phyloP scores from a whole-genome alignment of 2,888 invertebrate genomes.

The Luperina nickerlii region DNA sequence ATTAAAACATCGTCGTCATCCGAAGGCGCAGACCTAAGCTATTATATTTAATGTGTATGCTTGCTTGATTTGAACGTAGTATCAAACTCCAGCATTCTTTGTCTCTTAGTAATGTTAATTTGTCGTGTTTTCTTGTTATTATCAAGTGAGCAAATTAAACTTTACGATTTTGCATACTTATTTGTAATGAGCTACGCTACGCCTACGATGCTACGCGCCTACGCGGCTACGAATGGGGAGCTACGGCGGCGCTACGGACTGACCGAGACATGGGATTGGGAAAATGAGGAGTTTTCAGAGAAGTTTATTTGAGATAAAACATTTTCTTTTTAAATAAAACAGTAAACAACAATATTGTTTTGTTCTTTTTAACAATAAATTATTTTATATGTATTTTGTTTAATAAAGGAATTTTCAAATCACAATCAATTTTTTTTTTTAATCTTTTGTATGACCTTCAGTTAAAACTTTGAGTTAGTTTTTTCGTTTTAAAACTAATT shows the following conservation, averaged over 20 bases:
- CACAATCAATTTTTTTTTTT: not conserved
- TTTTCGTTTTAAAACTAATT: not conserved
- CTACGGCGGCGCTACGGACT: slow-evolving; percentile 46
- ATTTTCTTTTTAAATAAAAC: too few species aligned
- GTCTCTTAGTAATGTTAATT: slow-evolving; percentile 88
- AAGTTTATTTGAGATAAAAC: not conserved
- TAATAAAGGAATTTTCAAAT: not conserved
- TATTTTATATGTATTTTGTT: too few species aligned
- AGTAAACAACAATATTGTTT: not conserved
- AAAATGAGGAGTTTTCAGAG: not conserved
- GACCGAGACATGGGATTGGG: slow-evolving; percentile 23
- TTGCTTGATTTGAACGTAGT: slow-evolving; percentile 90
- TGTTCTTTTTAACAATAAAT: not conserved
- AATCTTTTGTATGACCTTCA: not conserved
- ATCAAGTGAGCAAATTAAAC: slow-evolving; percentile 83
- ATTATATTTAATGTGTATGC: slow-evolving; percentile 89
- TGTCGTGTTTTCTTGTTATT: slow-evolving; percentile 86
- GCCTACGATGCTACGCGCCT: slow-evolving; percentile 63
- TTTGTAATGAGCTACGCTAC: slow-evolving; percentile 76
- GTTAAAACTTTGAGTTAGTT: not conserved
- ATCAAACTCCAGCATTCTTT: slow-evolving; percentile 89
- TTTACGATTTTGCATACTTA: slow-evolving; percentile 79
- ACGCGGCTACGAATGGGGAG: slow-evolving; percentile 47
- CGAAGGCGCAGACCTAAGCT: slow-evolving; percentile 84
- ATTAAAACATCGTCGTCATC: slow-evolving; percentile 73